Evolutionary conservation across 2,113 vertebrate genomes (phyloP).

Genomic region (Daphoenositta chrysoptera): DNA sequence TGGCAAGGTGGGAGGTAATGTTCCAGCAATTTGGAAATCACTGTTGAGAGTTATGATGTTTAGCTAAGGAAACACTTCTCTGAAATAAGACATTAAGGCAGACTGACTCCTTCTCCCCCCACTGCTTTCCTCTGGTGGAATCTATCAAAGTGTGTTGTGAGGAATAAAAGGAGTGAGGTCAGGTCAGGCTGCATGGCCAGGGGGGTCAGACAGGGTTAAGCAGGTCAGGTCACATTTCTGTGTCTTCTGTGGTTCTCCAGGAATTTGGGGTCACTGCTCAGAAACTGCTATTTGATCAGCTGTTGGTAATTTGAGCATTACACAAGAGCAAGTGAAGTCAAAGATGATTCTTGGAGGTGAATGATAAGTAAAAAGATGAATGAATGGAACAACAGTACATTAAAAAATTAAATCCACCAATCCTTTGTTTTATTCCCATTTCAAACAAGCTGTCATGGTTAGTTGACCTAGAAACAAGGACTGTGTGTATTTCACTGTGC

Average conservation of each 20-base stretch:
- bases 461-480: background rate
- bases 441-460: background rate
- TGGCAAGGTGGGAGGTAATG: conserved; percentile 28
- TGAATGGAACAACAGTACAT: background rate
- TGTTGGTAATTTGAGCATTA: conserved; percentile 73
- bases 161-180: conserved; percentile 33
- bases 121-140: conserved; percentile 7
- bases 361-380: conserved; percentile 6
- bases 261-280: conserved; percentile 49
- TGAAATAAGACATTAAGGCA: conserved; percentile 37
- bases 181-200: background rate
- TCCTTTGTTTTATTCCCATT: background rate
- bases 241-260: conserved; percentile 50
- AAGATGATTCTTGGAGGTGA: conserved; percentile 61
- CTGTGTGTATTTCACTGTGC: background rate
- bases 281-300: conserved; percentile 75
- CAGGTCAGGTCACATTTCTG: conserved; percentile 62
- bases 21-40: conserved; percentile 47
- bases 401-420: background rate
- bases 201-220: conserved; percentile 64
- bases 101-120: background rate
- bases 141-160: conserved; percentile 26
- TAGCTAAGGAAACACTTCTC: conserved; percentile 33
- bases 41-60: conserved; percentile 8
- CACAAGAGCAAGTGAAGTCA: conserved; percentile 66